These are phyloP conservation scores for Margaritifera margaritifera DNA, from an alignment of 2,888 invertebrate genomes.

Conservation along the genomic window DNA sequence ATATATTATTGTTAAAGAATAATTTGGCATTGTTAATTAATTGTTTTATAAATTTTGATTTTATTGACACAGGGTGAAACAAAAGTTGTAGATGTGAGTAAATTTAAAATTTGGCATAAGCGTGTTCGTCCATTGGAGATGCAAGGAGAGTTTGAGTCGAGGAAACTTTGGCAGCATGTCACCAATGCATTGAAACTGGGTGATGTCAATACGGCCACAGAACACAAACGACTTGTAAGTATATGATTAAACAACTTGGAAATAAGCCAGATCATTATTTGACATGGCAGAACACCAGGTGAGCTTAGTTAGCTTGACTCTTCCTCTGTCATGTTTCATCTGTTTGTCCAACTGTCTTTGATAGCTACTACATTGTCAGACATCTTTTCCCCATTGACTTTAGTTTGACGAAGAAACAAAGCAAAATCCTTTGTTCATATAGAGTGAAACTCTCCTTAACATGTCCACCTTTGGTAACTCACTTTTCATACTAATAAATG, in stretches of 20 bases:
- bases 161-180: slow-evolving; percentile 75
- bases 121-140: slow-evolving; percentile 71
- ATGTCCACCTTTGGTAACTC: too few relatives aligned
- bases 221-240: slow-evolving; percentile 71
- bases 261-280: too few relatives aligned
- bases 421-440: too few relatives aligned
- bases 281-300: too few relatives aligned
- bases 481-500: too few relatives aligned
- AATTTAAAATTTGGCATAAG: slow-evolving; percentile 65
- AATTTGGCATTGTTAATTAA: neutral
- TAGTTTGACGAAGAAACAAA: too few relatives aligned
- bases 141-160: slow-evolving; percentile 74
- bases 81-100: slow-evolving; percentile 64
- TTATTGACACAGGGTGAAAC: slow-evolving; percentile 60
- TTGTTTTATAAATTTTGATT: neutral
- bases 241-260: neutral
- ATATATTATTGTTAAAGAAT: neutral
- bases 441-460: too few relatives aligned
- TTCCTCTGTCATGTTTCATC: too few relatives aligned
- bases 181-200: slow-evolving; percentile 72
- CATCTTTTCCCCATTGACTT: too few relatives aligned
- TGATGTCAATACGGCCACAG: slow-evolving; percentile 73
- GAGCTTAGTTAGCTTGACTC: too few relatives aligned
- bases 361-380: too few relatives aligned
- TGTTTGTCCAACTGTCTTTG: too few relatives aligned